Evolutionary conservation across 1,140 invertebrate species (phyloP).

Genomic region (Telenomus remus): DNA sequence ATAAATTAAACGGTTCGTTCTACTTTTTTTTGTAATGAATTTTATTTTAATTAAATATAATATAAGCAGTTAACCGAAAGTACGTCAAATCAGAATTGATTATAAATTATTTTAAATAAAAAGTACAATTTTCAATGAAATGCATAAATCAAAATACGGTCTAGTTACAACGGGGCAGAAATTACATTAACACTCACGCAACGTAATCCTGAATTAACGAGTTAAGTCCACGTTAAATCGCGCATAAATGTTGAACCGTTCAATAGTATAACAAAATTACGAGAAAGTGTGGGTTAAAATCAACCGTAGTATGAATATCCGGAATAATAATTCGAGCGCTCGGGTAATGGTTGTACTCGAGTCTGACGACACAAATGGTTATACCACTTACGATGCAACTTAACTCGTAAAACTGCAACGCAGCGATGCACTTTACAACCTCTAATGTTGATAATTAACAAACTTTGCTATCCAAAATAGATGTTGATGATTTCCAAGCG

Average conservation of each 20-base stretch:
- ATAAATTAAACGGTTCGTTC: no score
- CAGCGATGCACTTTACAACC: conserved; percentile 11
- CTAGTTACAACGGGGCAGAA: conserved; percentile 6
- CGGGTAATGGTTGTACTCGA: conserved; percentile 30
- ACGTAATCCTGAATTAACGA: conserved; percentile 17
- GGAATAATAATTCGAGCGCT: conserved; percentile 34
- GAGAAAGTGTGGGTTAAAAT: conserved; percentile 31
- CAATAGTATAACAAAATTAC: conserved; percentile 30
- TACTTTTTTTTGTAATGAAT: no score
- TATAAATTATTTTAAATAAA: no score
- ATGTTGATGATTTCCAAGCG: no score
- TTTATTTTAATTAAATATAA: no score
- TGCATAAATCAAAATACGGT: conserved; percentile 6
- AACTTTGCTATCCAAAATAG: not conserved
- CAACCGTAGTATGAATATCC: conserved; percentile 38
- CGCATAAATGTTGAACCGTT: conserved; percentile 25
- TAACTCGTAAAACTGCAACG: conserved; percentile 22
- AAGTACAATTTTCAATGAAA: conserved; percentile 1
- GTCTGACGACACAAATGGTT: conserved; percentile 41
- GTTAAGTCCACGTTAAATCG: conserved; percentile 19
- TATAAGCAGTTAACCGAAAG: no score
- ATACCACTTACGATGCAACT: conserved; percentile 34
- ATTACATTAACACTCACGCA: conserved; percentile 15
- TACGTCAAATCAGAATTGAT: no score
- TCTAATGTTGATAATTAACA: conserved; percentile 7